phyloP scores from a whole-genome alignment of 1,140 invertebrate genomes.

The Lethrus apterus region DNA sequence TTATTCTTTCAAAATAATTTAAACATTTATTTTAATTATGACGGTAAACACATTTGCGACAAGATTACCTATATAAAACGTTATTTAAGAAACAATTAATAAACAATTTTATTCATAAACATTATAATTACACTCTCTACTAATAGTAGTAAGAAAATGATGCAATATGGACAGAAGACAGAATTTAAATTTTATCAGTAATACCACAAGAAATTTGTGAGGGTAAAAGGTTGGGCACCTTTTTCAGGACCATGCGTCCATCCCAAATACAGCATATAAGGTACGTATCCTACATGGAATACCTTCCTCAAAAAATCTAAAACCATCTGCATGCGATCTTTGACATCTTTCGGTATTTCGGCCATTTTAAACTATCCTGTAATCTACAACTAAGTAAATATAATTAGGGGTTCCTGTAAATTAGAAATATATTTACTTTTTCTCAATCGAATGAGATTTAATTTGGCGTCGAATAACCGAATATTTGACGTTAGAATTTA shows the following conservation, averaged over 20 bases:
- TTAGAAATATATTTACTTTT: no score
- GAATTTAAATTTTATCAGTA: slow-evolving; percentile 23
- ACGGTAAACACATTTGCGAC: no score
- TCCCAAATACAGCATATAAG: slow-evolving; percentile 33
- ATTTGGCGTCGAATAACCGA: no score
- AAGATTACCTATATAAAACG: no score
- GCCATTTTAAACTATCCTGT: neutral
- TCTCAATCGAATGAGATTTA: no score
- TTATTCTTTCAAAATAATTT: no score
- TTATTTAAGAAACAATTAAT: neutral
- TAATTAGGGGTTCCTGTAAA: no score
- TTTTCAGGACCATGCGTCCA: slow-evolving; percentile 33
- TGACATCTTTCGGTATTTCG: slow-evolving; percentile 18
- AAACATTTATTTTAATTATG: no score
- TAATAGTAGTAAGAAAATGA: neutral
- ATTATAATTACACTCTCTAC: neutral
- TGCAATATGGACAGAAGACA: neutral
- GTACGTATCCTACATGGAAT: slow-evolving; percentile 35
- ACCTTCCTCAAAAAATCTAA: slow-evolving; percentile 21
- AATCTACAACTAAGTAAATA: neutral
- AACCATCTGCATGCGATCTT: slow-evolving; percentile 26
- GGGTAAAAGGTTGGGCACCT: slow-evolving; percentile 28
- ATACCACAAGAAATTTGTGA: slow-evolving; percentile 35
- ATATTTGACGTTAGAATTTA: no score
- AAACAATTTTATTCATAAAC: neutral